A percentile compares a stretch with the other conserved stretches of the same genome.
Evolutionary conservation across 2,888 invertebrate species (phyloP).

Genomic region (Monochamus alternatus): DNA sequence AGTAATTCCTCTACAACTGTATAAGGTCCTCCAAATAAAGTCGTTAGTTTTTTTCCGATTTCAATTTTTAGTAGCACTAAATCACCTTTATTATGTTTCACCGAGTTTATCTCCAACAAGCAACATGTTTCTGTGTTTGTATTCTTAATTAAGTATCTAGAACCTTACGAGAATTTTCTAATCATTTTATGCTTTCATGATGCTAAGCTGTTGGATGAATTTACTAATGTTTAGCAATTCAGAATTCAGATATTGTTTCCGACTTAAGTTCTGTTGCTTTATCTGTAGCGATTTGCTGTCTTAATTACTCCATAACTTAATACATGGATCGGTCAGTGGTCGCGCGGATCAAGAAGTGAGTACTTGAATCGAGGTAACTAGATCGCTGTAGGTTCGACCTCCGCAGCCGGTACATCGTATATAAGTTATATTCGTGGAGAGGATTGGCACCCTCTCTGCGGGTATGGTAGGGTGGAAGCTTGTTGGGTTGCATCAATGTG

Average conservation of each 20-base stretch:
- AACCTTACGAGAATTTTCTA: constrained; percentile 50
- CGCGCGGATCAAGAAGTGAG: too few species aligned
- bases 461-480: too few species aligned
- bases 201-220: constrained; percentile 42
- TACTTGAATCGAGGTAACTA: too few species aligned
- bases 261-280: constrained; percentile 45
- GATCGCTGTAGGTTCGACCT: too few species aligned
- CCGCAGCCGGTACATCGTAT: too few species aligned
- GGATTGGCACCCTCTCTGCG: too few species aligned
- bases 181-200: constrained; percentile 42
- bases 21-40: constrained; percentile 15
- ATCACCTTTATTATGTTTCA: constrained; percentile 27
- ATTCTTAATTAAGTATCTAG: constrained; percentile 45
- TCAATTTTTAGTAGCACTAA: constrained; percentile 25
- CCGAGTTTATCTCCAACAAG: constrained; percentile 39
- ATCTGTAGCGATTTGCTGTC: constrained; percentile 43
- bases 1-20: background rate
- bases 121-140: constrained; percentile 30
- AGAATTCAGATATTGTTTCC: constrained; percentile 35
- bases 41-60: constrained; percentile 12
- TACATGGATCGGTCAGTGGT: background rate
- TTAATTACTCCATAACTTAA: constrained; percentile 46
- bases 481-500: too few species aligned
- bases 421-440: too few species aligned
- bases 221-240: constrained; percentile 41